Conservation (phyloP, 1,140 invertebrate species). For the Hylaeus volcanicus region DNA sequence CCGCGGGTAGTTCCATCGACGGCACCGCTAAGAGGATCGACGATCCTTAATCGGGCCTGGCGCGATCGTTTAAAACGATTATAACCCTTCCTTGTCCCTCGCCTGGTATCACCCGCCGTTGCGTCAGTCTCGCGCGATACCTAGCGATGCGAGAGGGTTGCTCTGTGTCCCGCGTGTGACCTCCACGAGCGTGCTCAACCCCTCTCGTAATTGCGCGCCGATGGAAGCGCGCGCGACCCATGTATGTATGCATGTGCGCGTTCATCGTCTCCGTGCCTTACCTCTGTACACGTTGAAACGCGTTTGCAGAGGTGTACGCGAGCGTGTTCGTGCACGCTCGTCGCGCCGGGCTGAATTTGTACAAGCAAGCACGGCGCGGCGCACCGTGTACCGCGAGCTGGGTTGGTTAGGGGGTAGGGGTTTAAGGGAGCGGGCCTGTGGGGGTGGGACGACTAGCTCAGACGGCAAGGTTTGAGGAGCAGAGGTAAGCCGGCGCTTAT, state of each 20-base stretch:
- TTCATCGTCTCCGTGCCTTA: background rate
- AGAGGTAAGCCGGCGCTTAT: constrained; percentile 71
- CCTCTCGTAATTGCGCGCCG: constrained; percentile 55
- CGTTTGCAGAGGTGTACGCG: constrained; percentile 5
- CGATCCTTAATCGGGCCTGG: constrained; percentile 45
- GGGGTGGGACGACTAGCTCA: constrained; percentile 1
- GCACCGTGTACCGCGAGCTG: background rate
- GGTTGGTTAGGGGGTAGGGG: background rate
- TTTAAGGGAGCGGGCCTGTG: background rate
- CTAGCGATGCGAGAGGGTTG: background rate
- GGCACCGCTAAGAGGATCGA: constrained; percentile 48
- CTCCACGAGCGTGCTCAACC: constrained; percentile 26
- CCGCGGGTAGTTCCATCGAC: constrained; percentile 30
- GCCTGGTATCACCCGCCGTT: constrained; percentile 18
- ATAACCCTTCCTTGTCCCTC: constrained; percentile 43
- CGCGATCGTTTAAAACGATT: constrained; percentile 46
- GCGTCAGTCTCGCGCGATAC: constrained; percentile 40
- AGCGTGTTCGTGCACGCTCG: background rate
- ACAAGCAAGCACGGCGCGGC: background rate
- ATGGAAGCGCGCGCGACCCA: constrained; percentile 30
- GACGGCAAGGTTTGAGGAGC: constrained; percentile 46
- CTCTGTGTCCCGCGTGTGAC: constrained; percentile 36
- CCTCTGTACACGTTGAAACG: background rate
- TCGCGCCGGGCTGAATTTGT: constrained; percentile 1
- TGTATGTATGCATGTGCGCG: background rate